Conservation (phyloP, 2,113 vertebrate species). For the Limanda limanda region DNA sequence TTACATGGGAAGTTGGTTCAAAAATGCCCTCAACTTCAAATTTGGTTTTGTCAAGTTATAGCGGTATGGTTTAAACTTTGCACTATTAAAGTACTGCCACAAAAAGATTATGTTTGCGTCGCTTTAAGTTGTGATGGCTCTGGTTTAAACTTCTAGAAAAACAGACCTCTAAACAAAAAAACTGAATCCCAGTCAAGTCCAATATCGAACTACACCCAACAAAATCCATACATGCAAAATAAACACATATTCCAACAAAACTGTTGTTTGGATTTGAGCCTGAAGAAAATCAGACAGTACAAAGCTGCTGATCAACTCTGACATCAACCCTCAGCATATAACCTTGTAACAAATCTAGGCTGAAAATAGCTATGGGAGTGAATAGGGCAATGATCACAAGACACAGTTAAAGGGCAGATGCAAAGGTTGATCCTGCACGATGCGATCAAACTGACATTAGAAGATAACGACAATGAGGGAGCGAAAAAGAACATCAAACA, state of each 20-base stretch:
- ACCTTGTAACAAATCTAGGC: not conserved
- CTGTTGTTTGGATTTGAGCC: not conserved
- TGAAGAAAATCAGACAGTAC: not conserved
- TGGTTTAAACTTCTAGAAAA: too few species aligned
- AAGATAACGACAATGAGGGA: conserved; percentile 33
- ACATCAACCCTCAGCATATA: not conserved
- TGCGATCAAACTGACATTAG: conserved; percentile 38
- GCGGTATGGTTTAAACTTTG: too few species aligned
- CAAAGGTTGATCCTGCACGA: conserved; percentile 35
- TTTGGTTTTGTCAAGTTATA: too few species aligned
- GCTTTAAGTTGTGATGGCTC: too few species aligned
- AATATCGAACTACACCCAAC: not conserved
- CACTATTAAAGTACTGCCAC: too few species aligned
- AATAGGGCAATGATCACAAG: conserved; percentile 50
- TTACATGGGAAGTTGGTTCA: too few species aligned
- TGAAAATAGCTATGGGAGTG: conserved; percentile 10
- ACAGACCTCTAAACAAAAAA: too few species aligned
- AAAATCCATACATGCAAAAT: not conserved
- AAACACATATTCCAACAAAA: not conserved
- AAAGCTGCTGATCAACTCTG: not conserved
- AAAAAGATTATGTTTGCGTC: too few species aligned
- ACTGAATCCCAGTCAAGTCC: too few species aligned
- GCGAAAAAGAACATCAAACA: conserved; percentile 21
- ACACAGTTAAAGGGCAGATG: conserved; percentile 32
- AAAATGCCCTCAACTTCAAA: too few species aligned